Evolutionary conservation across 1,140 invertebrate species (phyloP), one percentile per base, ranked within the genome.

Genomic region (Eueides isabella): DNA sequence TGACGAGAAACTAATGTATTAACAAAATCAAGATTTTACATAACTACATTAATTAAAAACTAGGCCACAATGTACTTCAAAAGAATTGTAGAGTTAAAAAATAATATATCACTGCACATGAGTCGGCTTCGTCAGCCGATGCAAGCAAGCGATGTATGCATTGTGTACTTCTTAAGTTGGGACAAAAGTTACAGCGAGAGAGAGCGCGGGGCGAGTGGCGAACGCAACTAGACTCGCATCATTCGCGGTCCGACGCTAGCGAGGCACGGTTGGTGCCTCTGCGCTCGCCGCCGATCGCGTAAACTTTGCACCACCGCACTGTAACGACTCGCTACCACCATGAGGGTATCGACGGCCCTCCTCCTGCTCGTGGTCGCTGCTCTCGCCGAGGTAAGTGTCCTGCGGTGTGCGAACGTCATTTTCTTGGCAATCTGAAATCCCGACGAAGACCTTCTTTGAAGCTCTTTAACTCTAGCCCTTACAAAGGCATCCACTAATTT

Each of bases 211-310:
- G 61, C 61, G 61, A 14, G 28, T 12, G 23, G 23, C 71, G 74
- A 75, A 76, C 67, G 63, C 67, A 63, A 63, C 28, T 63, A 77
- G 71, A 75, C 66, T 38, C 35, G 35, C 35, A 38, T 80, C 89
- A 91, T 86, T 91, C 89, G 88, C 89, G 88, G 84, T 85, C 80
- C 81, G 88, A 82, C 86, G 81, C 81, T 80, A 72, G 84, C 78
- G 85, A 80, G 84, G 89, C 85, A 83, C 86, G 83, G 84, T 82
- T 84, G 85, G 81, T 84, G 85, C 81, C 83, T 86, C 69, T 83
- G 87, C 85, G 81, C 84, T 80, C 75, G 77, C 78, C 84, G 81
- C 80, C 76, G 66, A 74, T 70, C 78, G 79, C 75, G 75, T 74
- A 72, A 87, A 87, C 83, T 88, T 89, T 81, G 74, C 61, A 85